Conservation (phyloP, 2,888 invertebrate genomes). For the Neoascia interrupta region DNA sequence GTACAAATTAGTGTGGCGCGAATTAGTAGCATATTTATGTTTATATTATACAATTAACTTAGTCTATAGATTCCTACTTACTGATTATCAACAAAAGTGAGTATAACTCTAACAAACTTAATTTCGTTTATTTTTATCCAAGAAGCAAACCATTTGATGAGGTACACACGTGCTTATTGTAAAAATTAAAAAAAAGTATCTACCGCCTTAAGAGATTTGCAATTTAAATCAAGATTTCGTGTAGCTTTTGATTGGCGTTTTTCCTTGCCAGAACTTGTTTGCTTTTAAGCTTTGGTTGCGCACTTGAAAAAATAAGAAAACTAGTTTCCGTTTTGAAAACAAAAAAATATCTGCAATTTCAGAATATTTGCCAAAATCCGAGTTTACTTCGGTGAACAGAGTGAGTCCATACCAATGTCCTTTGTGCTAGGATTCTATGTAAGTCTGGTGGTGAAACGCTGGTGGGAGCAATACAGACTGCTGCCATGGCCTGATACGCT, state of each 20-base stretch:
- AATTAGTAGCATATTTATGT: constrained; percentile 91
- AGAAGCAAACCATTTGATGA: background rate
- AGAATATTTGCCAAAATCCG: constrained; percentile 93
- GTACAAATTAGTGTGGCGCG: constrained; percentile 96
- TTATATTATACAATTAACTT: constrained; percentile 93
- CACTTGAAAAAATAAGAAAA: constrained; percentile 8
- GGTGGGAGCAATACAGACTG: constrained; percentile 97
- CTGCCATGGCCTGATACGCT: constrained; percentile 97
- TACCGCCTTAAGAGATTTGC: background rate
- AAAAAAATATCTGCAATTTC: constrained; percentile 75
- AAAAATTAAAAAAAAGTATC: background rate
- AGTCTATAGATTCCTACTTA: constrained; percentile 91
- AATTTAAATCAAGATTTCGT: constrained; percentile 28
- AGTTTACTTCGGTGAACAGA: constrained; percentile 91
- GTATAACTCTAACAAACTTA: constrained; percentile 61
- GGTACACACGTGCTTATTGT: constrained; percentile 34
- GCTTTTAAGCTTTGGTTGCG: constrained; percentile 19
- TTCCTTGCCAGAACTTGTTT: constrained; percentile 51
- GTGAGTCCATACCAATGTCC: constrained; percentile 95
- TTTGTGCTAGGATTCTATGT: constrained; percentile 98
- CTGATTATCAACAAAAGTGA: constrained; percentile 89
- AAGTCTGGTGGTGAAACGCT: constrained; percentile 92
- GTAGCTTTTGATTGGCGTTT: constrained; percentile 41
- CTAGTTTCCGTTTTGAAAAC: constrained; percentile 29
- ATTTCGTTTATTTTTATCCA: background rate